Evolutionary conservation across 1,140 invertebrate species (phyloP).

Genomic region (Archivesica marissinica): DNA sequence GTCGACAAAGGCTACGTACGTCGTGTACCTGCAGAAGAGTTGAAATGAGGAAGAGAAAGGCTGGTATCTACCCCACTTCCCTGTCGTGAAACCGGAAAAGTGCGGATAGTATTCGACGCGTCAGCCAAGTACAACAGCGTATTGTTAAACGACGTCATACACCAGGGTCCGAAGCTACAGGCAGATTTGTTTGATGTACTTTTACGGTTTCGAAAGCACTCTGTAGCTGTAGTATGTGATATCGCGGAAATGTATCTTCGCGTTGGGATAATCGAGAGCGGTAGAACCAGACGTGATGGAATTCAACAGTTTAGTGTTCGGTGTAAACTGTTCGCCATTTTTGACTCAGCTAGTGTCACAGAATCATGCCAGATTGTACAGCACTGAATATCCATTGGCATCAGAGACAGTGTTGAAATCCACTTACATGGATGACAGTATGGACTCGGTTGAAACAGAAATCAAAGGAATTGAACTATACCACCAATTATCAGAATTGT

Average conservation of each 20-base stretch:
- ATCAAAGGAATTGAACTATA: neutral
- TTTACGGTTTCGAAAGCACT: constrained; percentile 61
- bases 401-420: constrained; percentile 23
- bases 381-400: neutral
- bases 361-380: neutral
- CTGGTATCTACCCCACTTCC: constrained; percentile 62
- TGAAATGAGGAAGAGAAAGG: no score
- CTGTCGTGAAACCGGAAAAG: constrained; percentile 58
- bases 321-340: constrained; percentile 49
- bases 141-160: constrained; percentile 58
- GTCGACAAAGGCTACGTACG: no score
- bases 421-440: constrained; percentile 25
- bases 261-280: neutral
- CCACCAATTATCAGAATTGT: neutral
- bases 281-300: constrained; percentile 30
- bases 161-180: constrained; percentile 81
- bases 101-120: constrained; percentile 54
- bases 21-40: no score
- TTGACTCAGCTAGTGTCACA: constrained; percentile 24
- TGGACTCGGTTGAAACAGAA: neutral
- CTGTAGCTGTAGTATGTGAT: constrained; percentile 61
- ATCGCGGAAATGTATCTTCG: constrained; percentile 62
- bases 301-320: constrained; percentile 55
- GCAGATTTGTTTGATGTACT: constrained; percentile 65
- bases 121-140: constrained; percentile 45